Evolutionary conservation across 2,113 vertebrate genomes (phyloP).

Genomic region (Cromileptes altivelis): DNA sequence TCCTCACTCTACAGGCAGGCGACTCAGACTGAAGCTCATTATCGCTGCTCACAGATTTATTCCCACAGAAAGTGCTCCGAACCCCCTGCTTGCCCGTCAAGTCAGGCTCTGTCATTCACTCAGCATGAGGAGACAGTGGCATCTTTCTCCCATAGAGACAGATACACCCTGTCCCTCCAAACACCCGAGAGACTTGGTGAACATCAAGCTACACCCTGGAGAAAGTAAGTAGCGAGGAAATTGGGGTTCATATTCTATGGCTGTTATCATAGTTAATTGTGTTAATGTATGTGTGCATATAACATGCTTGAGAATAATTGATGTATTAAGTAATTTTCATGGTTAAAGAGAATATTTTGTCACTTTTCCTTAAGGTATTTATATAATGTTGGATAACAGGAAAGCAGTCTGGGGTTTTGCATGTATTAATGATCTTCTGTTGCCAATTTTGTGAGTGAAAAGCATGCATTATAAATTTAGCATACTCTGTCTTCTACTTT

Average conservation of each 20-base stretch:
- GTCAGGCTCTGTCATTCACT: slow-evolving; percentile 36
- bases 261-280: not conserved
- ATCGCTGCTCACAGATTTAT: slow-evolving; percentile 48
- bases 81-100: slow-evolving; percentile 25
- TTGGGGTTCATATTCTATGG: not conserved
- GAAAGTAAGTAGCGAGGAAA: slow-evolving; percentile 47
- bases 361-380: not conserved
- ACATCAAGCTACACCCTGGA: slow-evolving; percentile 15
- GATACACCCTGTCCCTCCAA: slow-evolving; percentile 18
- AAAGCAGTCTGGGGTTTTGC: not conserved
- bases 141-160: not conserved
- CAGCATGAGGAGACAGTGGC: slow-evolving; percentile 30
- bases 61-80: slow-evolving; percentile 32
- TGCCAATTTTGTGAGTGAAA: slow-evolving; percentile 1
- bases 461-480: not conserved
- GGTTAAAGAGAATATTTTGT: not conserved
- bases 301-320: not conserved
- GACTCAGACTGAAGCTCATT: slow-evolving; percentile 22
- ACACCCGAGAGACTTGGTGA: slow-evolving; percentile 6
- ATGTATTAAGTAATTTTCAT: not conserved
- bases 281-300: not conserved
- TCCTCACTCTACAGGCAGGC: slow-evolving; percentile 38
- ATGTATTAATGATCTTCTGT: slow-evolving; percentile 1
- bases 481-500: slow-evolving; percentile 25
- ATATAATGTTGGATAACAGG: not conserved